Base-by-base conservation (phyloP, 1,140 invertebrate species). In the Dermatophagoides farinae region DNA sequence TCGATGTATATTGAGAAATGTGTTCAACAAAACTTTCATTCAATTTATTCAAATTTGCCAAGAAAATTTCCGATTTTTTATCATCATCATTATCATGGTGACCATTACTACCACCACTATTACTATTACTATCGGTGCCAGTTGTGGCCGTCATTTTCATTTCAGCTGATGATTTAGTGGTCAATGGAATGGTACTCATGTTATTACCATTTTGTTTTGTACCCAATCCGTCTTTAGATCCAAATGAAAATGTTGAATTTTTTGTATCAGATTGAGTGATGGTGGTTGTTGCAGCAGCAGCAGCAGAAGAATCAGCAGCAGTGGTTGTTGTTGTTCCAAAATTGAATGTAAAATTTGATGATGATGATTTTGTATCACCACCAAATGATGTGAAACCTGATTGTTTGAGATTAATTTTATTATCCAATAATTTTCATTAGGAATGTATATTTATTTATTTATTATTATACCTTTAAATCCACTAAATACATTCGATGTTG, bases 11-110 rank as follows among this genome's bases (percentile, higher is more conserved):
- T 37, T 58, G 58, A 18, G 5, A 57, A 22, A 58, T 44, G 39
- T 58, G 57, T 31, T 52, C n/a, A 44, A 52, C 11, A 39, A 58
- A 58, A n/a, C 10, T 10, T 49, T 49, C 4, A 23, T 58, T 58
- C 11, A 58, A 38, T 58, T 49, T 44, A 11, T 22, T 18, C 10
- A 58, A 12, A 20, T 58, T 25, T 5, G 38, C 23, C 14, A 14
- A 23, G 23, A 44, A 41, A 44, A 38, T 8, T 2, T 1, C 46
- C 22, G 46, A 23, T n/a, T 53, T 5, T 16, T 39, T 20, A 39
- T 25, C 14, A 22, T 20, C 23, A 39, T n/a, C 11, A 22, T 44
- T n/a, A 5, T 53, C 11, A n/a, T 39, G 1, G 50, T 31, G 10
- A 52, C 20, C 50, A 20, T 52, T 52, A 18, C n/a, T 11, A 11